Evolutionary conservation across 30 jellyfish, hydroid and myxozoan genomes (phyloP), one percentile per base, ranked within the genome.

Genomic region (Aurelia sp.): DNA sequence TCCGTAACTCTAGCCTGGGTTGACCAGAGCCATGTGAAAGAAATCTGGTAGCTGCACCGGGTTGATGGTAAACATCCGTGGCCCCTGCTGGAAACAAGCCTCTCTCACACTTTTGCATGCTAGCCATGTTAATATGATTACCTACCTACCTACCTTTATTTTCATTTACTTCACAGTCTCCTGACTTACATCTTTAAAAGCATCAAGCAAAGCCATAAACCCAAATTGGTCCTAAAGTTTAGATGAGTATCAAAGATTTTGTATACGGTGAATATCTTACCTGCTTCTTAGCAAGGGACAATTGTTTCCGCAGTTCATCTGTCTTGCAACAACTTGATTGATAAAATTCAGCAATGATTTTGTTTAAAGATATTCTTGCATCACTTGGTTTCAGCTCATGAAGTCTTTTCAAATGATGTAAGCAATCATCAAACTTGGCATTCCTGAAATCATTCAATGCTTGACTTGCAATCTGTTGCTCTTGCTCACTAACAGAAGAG

Each of bases 231-330:
- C 16, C 24, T 13, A 59, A 59, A 5, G 16, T 21, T 21, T 0
- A 18, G 33, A 8, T 13, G 35, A 21, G 13, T 18, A 8, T 59
- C 13, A 59, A n/a, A 15, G 0, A 1, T 18, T 59, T 0, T n/a
- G 13, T 5, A 11, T 0, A 9, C 0, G 51, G 10, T 31, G 19
- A 69, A 10, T 38, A 10, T 7, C 76, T 31, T 52, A 94, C 98
- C 97, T 94, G 98, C 78, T 88, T 94, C 67, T 94, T 94, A 11
- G 83, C 93, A 58, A 58, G 67, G 15, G 67, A 50, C 21, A 94
- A 47, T 31, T 84, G 96, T 62, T 94, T 94, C 74, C 93, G 59
- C 58, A 94, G 84, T 27, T 94, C 97, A 85, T 94, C 98, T 35
- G 98, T 94, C 72, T 84, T 94, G 73, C 96, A 78, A 51, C 62